Conservation (phyloP, 1,140 invertebrate genomes). For the Vanessa tameamea region DNA sequence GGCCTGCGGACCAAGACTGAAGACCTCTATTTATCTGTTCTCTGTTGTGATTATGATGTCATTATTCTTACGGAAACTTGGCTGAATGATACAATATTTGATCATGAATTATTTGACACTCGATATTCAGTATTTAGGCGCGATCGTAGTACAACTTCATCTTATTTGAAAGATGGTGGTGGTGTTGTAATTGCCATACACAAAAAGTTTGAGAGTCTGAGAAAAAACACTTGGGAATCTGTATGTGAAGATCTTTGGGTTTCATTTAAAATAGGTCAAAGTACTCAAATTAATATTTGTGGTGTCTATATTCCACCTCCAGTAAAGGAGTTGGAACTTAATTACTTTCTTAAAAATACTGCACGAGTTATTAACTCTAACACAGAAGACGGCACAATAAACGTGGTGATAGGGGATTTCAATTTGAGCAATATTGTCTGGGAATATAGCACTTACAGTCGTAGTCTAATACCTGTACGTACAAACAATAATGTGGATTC, state of each 20-base stretch:
- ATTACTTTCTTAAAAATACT: conserved; percentile 1
- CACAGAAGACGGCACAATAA: neutral
- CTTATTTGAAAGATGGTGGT: conserved; percentile 19
- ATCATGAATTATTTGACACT: conserved; percentile 25
- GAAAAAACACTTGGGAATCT: conserved; percentile 4
- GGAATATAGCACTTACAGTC: neutral
- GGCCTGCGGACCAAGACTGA: neutral
- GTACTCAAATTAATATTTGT: neutral
- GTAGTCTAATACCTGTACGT: neutral
- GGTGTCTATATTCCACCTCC: conserved; percentile 10
- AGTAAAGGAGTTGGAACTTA: neutral
- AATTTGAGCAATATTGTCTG: conserved; percentile 7
- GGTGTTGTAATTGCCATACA: neutral
- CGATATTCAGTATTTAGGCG: conserved; percentile 19
- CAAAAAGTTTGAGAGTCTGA: neutral
- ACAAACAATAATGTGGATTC: neutral
- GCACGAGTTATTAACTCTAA: neutral
- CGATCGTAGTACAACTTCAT: conserved; percentile 18
- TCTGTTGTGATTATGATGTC: conserved; percentile 9
- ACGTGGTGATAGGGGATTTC: conserved; percentile 1
- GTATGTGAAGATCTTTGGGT: conserved; percentile 4
- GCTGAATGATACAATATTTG: conserved; percentile 23
- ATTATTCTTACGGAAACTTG: conserved; percentile 9
- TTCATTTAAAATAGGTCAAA: conserved; percentile 4
- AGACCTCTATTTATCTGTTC: conserved; percentile 1